phyloP scores from a whole-genome alignment of 2,888 invertebrate genomes.

The Eupithecia centaureata region DNA sequence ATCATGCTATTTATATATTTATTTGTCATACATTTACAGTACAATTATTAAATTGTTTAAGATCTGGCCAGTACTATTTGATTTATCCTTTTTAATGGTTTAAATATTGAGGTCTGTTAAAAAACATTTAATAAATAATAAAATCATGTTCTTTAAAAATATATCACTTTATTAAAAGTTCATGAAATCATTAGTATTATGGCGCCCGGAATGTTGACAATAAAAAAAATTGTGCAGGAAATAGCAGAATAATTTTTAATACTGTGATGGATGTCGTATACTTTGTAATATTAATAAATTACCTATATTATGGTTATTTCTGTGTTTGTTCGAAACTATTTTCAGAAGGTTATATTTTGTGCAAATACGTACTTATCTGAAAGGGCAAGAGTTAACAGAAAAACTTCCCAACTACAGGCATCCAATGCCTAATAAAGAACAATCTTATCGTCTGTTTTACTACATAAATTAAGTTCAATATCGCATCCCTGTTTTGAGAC shows the following conservation, averaged over 20 bases:
- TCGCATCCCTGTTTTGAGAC: constrained; percentile 37
- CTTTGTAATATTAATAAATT: constrained; percentile 8
- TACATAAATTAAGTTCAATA: constrained; percentile 33
- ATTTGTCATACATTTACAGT: too few relatives aligned
- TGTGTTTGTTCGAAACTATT: background rate
- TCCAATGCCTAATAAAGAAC: constrained; percentile 24
- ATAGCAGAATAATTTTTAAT: constrained; percentile 25
- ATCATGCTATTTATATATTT: too few relatives aligned
- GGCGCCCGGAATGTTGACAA: constrained; percentile 30
- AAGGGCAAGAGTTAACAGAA: constrained; percentile 11
- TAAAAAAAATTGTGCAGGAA: constrained; percentile 7
- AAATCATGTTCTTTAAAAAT: constrained; percentile 59
- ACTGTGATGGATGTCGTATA: constrained; percentile 17
- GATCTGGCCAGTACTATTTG: too few relatives aligned
- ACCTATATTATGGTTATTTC: too few relatives aligned
- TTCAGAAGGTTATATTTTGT: background rate
- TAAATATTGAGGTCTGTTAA: too few relatives aligned
- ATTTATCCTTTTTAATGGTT: too few relatives aligned
- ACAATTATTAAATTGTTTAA: too few relatives aligned
- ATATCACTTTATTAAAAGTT: constrained; percentile 74
- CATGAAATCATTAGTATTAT: constrained; percentile 54
- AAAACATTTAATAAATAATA: constrained; percentile 4
- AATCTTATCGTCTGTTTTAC: constrained; percentile 14
- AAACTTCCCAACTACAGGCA: constrained; percentile 27
- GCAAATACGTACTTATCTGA: background rate